Evolutionary conservation across 2,797 vertebrate species (phyloP).

Genomic region (Coregonus sp.): DNA sequence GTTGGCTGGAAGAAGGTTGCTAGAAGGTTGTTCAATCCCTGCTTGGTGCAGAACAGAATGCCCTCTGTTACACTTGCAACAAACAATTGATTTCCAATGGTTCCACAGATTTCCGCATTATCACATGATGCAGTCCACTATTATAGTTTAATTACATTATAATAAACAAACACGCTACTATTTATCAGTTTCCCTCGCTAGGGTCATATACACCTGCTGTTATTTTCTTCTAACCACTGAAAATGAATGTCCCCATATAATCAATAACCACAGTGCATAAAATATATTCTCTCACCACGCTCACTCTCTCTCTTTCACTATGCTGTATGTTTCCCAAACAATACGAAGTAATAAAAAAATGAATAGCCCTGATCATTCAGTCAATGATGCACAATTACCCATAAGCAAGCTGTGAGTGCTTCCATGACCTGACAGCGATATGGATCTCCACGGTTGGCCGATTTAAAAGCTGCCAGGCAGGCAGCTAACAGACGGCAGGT

Average conservation of each 20-base stretch:
- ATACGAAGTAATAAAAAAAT: neutral
- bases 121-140: neutral
- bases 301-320: neutral
- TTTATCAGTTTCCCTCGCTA: neutral
- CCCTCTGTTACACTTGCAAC: neutral
- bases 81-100: neutral
- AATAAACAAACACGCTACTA: neutral
- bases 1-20: neutral
- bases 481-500: slow-evolving; percentile 10
- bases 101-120: neutral
- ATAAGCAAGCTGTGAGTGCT: slow-evolving; percentile 17
- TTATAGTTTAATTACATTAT: neutral
- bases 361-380: slow-evolving; percentile 22
- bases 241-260: neutral
- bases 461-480: slow-evolving; percentile 4
- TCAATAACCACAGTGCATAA: neutral
- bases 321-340: neutral
- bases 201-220: too few relatives aligned
- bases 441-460: slow-evolving; percentile 1
- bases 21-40: neutral
- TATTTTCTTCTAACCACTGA: too few relatives aligned
- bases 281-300: neutral
- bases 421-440: slow-evolving; percentile 14
- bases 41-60: neutral
- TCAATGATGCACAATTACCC: slow-evolving; percentile 16